Base-by-base conservation (phyloP, 1,140 invertebrate genomes). In the Drosophila auraria region DNA sequence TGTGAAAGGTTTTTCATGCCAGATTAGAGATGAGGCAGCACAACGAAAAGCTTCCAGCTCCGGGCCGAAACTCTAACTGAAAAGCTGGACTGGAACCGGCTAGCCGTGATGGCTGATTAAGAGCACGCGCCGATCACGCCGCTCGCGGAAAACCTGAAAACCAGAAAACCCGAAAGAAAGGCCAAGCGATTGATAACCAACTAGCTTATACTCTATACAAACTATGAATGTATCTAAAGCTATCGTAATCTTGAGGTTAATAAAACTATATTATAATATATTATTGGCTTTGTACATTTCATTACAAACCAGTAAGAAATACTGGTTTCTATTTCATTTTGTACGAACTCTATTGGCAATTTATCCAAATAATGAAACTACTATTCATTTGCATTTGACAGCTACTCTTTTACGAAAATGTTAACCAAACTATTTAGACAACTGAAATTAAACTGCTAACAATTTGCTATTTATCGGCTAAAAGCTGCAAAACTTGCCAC, bases 1-100 rank as follows among this genome's bases (percentile, higher is more conserved):
- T 89, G 84, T 89, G 84, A 89, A 89, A 89, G 84, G 84, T 89
- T 84, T 87, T 83, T 79, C 64, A 77, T 83, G 71, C 78, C 57
- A 66, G 77, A 80, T 59, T 60, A 57, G 49, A 82, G 83, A 84
- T 82, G 78, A 79, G 71, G 59, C 74, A 74, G 74, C 80, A 70
- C 58, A 76, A 59, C 59, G 17, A 36, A 50, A 47, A 66, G 36
- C 62, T 38, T 17, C 14, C 9, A 38, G n/a, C 44, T 20, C 44
- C 9, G 56, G 5, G 60, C 47, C 36, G 53, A 17, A 53, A 17
- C 45, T 25, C 14, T 11, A 14, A 30, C 27, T 40, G n/a, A 64
- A 64, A 63, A 30, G 56, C 62, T 30, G 62, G 54, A 47, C 68
- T 60, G 30, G 30, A 74, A 53, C 58, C 70, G 72, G 57, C 72